Conservation (phyloP, 2,113 vertebrate species). For the Opisthocomus hoazin region DNA sequence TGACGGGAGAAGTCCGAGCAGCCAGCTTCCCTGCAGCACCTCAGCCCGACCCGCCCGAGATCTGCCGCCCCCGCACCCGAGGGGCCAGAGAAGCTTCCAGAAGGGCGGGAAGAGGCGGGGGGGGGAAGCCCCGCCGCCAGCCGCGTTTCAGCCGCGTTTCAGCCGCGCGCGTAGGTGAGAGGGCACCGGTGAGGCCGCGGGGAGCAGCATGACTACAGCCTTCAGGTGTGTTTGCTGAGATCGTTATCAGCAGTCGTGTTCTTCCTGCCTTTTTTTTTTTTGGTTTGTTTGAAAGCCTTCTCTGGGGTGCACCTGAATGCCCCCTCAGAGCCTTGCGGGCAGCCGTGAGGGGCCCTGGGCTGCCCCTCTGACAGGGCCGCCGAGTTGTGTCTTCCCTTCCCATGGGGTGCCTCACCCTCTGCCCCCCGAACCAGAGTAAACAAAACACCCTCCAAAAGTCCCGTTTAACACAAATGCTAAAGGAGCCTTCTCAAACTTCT, state of each 20-base stretch:
- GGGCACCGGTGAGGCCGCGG: accelerated
- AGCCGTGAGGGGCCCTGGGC: accelerated
- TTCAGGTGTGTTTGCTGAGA: too few species aligned
- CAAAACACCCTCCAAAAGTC: accelerated
- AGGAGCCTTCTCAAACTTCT: accelerated
- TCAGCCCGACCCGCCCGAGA: accelerated
- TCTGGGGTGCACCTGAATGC: accelerated
- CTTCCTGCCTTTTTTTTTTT: accelerated
- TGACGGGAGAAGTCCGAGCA: accelerated
- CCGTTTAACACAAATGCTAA: accelerated
- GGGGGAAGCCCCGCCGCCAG: too few species aligned
- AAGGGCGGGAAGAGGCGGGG: background rate
- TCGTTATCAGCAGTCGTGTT: accelerated
- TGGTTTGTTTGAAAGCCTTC: accelerated
- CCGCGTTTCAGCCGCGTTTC: too few species aligned
- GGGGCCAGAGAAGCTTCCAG: accelerated
- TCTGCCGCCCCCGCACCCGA: accelerated
- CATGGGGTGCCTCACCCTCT: accelerated
- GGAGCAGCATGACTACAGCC: accelerated
- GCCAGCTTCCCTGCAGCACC: accelerated
- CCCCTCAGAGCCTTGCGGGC: background rate
- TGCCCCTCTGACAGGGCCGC: accelerated
- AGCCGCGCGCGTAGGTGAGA: accelerated
- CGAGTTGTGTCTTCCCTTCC: accelerated
- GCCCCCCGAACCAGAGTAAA: accelerated